Evolutionary conservation across 2,113 vertebrate genomes (phyloP).

Genomic region (Calyptommatus sinebrachiatus): DNA sequence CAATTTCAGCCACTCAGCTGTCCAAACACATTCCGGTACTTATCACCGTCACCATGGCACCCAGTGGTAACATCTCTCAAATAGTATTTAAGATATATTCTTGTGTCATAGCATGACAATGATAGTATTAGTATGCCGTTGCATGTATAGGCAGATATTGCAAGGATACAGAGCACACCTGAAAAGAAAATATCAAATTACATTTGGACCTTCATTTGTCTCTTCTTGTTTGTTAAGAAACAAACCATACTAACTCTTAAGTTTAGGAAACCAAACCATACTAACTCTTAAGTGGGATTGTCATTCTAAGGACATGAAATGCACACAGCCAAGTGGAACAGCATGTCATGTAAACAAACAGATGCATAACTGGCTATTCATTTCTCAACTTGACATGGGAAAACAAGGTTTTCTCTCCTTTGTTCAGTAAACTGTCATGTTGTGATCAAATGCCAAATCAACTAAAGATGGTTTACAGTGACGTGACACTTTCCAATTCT

Average conservation of each 20-base stretch:
- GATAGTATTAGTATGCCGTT: background rate
- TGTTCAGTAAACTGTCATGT: slow-evolving; percentile 23
- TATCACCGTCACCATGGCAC: too few relatives aligned
- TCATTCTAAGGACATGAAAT: background rate
- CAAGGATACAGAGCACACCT: background rate
- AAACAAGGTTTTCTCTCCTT: slow-evolving; percentile 8
- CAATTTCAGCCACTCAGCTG: too few relatives aligned
- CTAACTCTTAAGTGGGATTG: background rate
- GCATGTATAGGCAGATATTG: background rate
- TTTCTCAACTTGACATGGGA: background rate
- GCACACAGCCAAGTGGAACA: background rate
- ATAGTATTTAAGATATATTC: too few relatives aligned
- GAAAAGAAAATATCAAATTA: background rate
- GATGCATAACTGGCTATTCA: fast-evolving
- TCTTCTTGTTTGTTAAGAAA: background rate
- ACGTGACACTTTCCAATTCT: background rate
- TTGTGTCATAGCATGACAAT: background rate
- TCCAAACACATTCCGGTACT: too few relatives aligned
- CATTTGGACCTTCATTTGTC: background rate
- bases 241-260: background rate
- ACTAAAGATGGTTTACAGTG: background rate
- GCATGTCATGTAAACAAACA: background rate
- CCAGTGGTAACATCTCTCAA: too few relatives aligned
- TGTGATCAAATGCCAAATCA: background rate
- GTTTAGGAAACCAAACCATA: background rate